A percentile compares a stretch with the other conserved stretches of the same genome.
phyloP scores from a whole-genome alignment of 2,888 invertebrate genomes.

The Julus scandinavius region DNA sequence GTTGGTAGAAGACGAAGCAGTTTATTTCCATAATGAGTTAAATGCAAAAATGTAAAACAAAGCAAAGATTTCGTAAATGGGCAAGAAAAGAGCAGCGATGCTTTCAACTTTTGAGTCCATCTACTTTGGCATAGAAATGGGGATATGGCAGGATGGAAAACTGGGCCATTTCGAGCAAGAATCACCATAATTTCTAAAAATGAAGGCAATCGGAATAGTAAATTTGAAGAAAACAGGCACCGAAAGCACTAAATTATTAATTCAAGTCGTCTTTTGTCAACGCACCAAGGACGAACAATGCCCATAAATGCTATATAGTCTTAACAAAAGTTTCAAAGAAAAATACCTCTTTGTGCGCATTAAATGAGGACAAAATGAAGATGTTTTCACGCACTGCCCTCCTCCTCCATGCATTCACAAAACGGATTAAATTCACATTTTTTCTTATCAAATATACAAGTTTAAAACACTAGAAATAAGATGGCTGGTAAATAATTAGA shows the following conservation, averaged over 20 bases:
- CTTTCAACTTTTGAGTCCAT: background rate
- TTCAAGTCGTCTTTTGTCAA: constrained; percentile 38
- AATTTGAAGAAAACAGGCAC: constrained; percentile 42
- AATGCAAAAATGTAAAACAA: constrained; percentile 38
- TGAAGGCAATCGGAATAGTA: constrained; percentile 14
- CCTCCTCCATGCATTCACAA: background rate
- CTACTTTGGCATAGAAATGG: constrained; percentile 17
- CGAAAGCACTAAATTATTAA: constrained; percentile 32
- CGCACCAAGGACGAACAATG: constrained; percentile 15
- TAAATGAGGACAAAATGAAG: constrained; percentile 25
- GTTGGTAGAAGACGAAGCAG: background rate
- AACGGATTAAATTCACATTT: background rate
- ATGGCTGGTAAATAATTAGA: no score
- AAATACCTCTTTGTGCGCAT: background rate
- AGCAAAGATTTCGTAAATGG: background rate
- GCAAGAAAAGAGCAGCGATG: background rate
- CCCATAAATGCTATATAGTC: background rate
- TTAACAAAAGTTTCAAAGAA: background rate
- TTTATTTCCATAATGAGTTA: constrained; percentile 34
- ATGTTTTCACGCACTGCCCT: background rate
- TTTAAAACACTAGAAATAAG: no score
- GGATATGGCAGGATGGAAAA: background rate
- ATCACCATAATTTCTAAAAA: constrained; percentile 35
- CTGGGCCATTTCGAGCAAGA: constrained; percentile 15
- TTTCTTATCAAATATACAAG: no score